Percentiles rank a stretch among this genome's conserved stretches.
Conservation (phyloP, 1,140 invertebrate species). For the Conus betulinus region DNA sequence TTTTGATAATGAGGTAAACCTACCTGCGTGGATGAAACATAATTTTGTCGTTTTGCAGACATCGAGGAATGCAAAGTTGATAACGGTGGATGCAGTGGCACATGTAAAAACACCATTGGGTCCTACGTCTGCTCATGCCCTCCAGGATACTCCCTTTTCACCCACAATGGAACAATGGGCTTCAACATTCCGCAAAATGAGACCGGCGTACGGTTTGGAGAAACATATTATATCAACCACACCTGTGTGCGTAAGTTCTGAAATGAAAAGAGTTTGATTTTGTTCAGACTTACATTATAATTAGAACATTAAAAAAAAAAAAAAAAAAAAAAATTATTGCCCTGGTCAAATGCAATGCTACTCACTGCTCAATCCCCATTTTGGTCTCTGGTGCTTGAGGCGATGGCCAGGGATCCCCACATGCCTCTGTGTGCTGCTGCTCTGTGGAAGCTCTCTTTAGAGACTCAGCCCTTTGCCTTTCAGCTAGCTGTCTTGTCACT, state of each 20-base stretch:
- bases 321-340: no score
- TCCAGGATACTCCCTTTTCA: constrained; percentile 93
- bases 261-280: background rate
- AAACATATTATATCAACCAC: constrained; percentile 93
- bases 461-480: no score
- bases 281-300: no score
- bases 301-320: no score
- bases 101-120: constrained; percentile 82
- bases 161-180: constrained; percentile 93
- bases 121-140: constrained; percentile 92
- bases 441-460: no score
- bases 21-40: background rate
- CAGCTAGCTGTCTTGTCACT: no score
- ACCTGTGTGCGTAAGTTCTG: constrained; percentile 86
- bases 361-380: no score
- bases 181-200: constrained; percentile 88
- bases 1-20: no score
- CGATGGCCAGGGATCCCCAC: no score
- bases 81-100: constrained; percentile 56
- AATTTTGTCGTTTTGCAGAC: constrained; percentile 44
- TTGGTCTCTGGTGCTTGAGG: no score
- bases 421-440: no score
- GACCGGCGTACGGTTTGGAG: constrained; percentile 90
- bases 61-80: constrained; percentile 51
- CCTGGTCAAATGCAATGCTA: no score